Conservation (phyloP, 2,797 vertebrate genomes). For the Denticeps clupeoides region DNA sequence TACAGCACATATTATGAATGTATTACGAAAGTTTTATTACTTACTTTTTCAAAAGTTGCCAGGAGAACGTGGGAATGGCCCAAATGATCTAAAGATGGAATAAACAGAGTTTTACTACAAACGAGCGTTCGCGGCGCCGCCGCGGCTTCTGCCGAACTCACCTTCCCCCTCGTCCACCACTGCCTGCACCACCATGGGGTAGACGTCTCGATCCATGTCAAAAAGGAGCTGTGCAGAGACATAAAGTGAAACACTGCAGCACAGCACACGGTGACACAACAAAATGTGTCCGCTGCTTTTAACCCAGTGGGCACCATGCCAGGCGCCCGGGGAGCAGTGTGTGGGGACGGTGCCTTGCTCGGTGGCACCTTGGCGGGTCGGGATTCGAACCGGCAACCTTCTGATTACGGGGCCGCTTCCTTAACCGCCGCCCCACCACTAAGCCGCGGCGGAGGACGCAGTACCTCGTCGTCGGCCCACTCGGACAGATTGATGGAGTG, state of each 20-base stretch:
- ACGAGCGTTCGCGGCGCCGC: too few species aligned
- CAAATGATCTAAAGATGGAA: constrained; percentile 70
- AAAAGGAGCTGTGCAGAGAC: constrained; percentile 68
- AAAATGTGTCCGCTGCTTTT: too few species aligned
- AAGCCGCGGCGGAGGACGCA: background rate
- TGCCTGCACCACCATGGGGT: constrained; percentile 91
- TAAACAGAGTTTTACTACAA: too few species aligned
- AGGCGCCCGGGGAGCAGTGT: too few species aligned
- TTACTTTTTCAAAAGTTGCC: constrained; percentile 93
- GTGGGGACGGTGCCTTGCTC: too few species aligned
- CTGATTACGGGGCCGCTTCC: too few species aligned
- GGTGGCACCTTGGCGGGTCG: too few species aligned
- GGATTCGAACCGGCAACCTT: too few species aligned
- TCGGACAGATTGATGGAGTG: constrained; percentile 89
- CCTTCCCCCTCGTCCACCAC: constrained; percentile 93
- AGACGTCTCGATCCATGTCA: constrained; percentile 87
- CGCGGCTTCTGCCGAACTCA: constrained; percentile 49
- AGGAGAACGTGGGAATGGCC: constrained; percentile 91
- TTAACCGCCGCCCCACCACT: too few species aligned
- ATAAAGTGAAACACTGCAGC: background rate
- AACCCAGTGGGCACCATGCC: too few species aligned
- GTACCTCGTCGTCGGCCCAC: constrained; percentile 93
- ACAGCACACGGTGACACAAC: too few species aligned
- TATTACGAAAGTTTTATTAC: constrained; percentile 8
- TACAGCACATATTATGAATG: too few species aligned